These are phyloP conservation scores for Ophion costatus DNA, from an alignment of 2,888 invertebrate genomes.

Conservation along the genomic window DNA sequence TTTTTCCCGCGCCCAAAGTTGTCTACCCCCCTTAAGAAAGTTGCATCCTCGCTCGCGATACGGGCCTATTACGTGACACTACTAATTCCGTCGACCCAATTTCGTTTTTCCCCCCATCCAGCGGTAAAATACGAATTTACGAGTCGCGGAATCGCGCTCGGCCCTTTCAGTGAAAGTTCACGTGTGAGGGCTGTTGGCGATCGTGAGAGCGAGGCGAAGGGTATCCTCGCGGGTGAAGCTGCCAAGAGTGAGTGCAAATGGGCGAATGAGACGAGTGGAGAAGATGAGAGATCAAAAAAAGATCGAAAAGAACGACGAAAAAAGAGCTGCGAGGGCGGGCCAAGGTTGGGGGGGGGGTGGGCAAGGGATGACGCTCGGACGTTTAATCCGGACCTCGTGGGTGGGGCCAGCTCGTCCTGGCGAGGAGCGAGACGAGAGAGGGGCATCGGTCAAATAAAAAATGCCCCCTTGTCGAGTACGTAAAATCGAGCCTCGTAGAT, in stretches of 20 bases:
- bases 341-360: slow-evolving; percentile 18
- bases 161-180: background rate
- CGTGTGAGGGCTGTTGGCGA: slow-evolving; percentile 2
- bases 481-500: slow-evolving; percentile 74
- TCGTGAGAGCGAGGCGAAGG: slow-evolving; percentile 25
- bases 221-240: slow-evolving; percentile 3
- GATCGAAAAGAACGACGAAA: background rate
- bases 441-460: slow-evolving; percentile 25
- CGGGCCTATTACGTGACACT: background rate
- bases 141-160: background rate
- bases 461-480: slow-evolving; percentile 45
- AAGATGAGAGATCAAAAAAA: slow-evolving; percentile 17
- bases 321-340: background rate
- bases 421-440: slow-evolving; percentile 31
- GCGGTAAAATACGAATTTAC: background rate
- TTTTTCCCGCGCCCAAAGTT: too few species aligned
- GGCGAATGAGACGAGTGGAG: slow-evolving; percentile 51
- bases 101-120: background rate
- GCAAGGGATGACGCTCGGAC: slow-evolving; percentile 72
- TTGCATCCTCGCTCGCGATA: background rate
- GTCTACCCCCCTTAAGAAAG: too few species aligned
- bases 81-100: too few species aligned
- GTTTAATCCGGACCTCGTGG: slow-evolving; percentile 78
- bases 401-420: slow-evolving; percentile 73
- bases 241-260: slow-evolving; percentile 61